Evolutionary conservation across 2,113 vertebrate genomes (phyloP).

Genomic region (Gallinago jamesoni): DNA sequence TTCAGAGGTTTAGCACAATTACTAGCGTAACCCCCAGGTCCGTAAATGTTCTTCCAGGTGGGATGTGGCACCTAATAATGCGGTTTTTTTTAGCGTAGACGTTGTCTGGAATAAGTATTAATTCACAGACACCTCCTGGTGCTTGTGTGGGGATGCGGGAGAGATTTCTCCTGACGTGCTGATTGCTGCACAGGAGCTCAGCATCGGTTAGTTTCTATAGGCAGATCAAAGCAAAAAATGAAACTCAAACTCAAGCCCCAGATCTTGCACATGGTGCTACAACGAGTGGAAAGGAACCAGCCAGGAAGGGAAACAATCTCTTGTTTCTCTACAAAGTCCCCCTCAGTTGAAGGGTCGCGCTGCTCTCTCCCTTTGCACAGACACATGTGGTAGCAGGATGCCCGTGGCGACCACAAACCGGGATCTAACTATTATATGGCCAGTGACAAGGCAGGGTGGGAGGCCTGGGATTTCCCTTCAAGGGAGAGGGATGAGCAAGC

Average conservation of each 20-base stretch:
- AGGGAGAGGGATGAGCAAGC: not conserved
- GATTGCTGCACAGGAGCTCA: not conserved
- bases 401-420: not conserved
- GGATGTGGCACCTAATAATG: not conserved
- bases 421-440: not conserved
- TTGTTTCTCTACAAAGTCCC: not conserved
- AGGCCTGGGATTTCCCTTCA: not conserved
- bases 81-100: not conserved
- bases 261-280: rapidly evolving
- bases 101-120: not conserved
- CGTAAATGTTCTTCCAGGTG: rapidly evolving
- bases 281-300: not conserved
- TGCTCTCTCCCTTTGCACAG: not conserved
- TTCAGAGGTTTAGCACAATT: not conserved
- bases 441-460: not conserved
- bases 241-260: not conserved
- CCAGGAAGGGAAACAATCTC: not conserved
- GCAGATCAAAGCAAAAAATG: not conserved
- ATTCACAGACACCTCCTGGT: not conserved
- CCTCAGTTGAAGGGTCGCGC: rapidly evolving
- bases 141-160: not conserved
- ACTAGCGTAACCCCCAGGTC: not conserved
- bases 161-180: not conserved
- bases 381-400: rapidly evolving
- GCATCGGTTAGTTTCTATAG: not conserved